Conservation (phyloP, 2,888 invertebrate species). For the Quadriops clusia region DNA sequence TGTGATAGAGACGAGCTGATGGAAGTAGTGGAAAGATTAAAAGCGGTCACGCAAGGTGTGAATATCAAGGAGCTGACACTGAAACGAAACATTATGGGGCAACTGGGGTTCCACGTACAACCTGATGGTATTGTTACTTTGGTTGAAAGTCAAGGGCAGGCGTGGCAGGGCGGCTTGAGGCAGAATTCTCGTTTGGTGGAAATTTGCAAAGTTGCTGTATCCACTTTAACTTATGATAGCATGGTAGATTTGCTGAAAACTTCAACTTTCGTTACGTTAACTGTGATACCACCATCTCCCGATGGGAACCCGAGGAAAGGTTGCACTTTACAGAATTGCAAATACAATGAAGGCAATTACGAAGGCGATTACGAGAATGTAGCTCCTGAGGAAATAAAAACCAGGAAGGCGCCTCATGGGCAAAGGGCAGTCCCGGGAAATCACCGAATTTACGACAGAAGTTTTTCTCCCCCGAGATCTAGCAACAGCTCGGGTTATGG, state of each 20-base stretch:
- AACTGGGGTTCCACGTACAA: conserved; percentile 83
- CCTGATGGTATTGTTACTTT: conserved; percentile 89
- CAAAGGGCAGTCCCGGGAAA: conserved; percentile 46
- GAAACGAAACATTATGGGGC: conserved; percentile 68
- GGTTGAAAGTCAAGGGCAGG: conserved; percentile 64
- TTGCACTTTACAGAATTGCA: conserved; percentile 52
- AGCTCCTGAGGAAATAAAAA: conserved; percentile 35
- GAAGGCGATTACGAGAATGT: conserved; percentile 62
- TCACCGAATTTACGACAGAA: conserved; percentile 60
- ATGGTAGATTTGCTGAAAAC: conserved; percentile 88
- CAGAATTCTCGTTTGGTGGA: conserved; percentile 86
- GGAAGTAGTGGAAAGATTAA: conserved; percentile 70
- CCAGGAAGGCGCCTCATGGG: conserved; percentile 36
- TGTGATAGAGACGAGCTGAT: conserved; percentile 57
- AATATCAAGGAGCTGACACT: conserved; percentile 70
- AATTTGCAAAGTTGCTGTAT: conserved; percentile 51
- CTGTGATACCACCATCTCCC: conserved; percentile 61
- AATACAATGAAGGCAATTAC: conserved; percentile 46
- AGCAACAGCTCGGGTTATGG: conserved; percentile 73
- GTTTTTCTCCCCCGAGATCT: conserved; percentile 65
- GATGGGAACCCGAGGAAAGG: conserved; percentile 60
- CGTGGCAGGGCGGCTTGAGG: conserved; percentile 73
- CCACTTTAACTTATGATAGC: conserved; percentile 80
- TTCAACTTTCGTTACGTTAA: conserved; percentile 74
- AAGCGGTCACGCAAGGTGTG: conserved; percentile 67